phyloP scores from a whole-genome alignment of 2,797 vertebrate species.

The Melanotaenia boesemani region DNA sequence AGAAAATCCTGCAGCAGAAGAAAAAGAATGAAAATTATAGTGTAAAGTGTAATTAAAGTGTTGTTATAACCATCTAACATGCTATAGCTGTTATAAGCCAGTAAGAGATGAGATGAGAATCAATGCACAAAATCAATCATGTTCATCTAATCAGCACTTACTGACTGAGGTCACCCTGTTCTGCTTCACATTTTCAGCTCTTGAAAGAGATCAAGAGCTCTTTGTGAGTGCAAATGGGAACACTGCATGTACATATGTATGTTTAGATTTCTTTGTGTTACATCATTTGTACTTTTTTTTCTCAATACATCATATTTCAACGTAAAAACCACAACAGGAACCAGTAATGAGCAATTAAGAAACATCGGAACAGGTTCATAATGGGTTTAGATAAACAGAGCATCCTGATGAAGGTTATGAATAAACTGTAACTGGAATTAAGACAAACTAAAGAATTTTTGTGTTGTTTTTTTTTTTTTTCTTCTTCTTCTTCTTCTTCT shows the following conservation, averaged over 20 bases:
- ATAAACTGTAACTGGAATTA: background rate
- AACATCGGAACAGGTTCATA: background rate
- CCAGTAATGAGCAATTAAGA: background rate
- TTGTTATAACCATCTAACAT: background rate
- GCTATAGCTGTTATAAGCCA: background rate
- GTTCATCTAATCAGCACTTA: constrained; percentile 21
- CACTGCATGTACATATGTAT: background rate
- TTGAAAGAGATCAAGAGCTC: constrained; percentile 13
- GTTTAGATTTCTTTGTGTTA: constrained; percentile 17
- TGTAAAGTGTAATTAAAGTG: background rate
- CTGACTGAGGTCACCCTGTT: background rate
- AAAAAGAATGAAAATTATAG: background rate
- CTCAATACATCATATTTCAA: constrained; percentile 2
- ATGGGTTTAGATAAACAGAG: background rate
- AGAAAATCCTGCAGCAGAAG: background rate
- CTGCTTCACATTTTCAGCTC: constrained; percentile 4
- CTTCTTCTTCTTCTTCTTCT: too few relatives aligned
- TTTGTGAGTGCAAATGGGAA: background rate
- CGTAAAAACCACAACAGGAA: background rate
- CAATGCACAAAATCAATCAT: constrained; percentile 27
- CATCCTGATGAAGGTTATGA: background rate
- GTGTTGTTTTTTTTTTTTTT: too few relatives aligned
- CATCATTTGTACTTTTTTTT: constrained; percentile 25
- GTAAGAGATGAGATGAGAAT: constrained; percentile 15
- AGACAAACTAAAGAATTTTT: too few relatives aligned